Evolutionary conservation across 2,888 invertebrate species (phyloP).

Genomic region (Hydriomena furcata): DNA sequence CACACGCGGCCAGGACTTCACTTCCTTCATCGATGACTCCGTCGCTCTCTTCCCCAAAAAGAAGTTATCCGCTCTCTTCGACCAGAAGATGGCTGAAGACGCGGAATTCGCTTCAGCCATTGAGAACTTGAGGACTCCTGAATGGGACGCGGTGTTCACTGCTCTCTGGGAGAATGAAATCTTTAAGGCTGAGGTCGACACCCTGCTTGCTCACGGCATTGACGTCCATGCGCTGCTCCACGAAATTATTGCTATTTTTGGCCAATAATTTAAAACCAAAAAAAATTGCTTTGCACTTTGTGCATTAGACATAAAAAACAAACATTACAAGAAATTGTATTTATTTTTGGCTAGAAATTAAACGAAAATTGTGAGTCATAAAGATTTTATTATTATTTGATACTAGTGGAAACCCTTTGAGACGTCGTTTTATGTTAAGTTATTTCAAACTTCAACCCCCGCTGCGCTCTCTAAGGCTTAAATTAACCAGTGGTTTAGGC

Average conservation of each 20-base stretch:
- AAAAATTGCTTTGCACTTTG: neutral
- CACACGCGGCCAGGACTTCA: slow-evolving; percentile 51
- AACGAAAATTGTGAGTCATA: no score
- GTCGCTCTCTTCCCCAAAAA: slow-evolving; percentile 55
- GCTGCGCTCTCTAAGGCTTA: no score
- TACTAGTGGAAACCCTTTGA: no score
- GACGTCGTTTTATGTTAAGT: no score
- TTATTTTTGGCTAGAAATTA: no score
- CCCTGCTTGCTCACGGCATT: slow-evolving; percentile 57
- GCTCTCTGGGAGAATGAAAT: slow-evolving; percentile 57
- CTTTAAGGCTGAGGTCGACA: slow-evolving; percentile 55
- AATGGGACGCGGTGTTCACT: slow-evolving; percentile 51
- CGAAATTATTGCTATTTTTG: slow-evolving; percentile 59
- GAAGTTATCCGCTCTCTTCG: slow-evolving; percentile 57
- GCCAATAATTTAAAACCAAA: slow-evolving; percentile 50
- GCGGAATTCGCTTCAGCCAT: slow-evolving; percentile 60
- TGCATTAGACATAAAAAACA: no score
- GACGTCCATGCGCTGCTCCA: slow-evolving; percentile 44
- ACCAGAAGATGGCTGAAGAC: slow-evolving; percentile 61
- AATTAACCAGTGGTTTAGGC: no score
- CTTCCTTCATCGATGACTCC: slow-evolving; percentile 52
- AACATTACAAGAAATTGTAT: no score
- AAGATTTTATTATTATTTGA: no score
- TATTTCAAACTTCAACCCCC: no score
- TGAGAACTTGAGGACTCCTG: slow-evolving; percentile 58